Evolutionary conservation across 2,888 invertebrate genomes (phyloP).

Genomic region (Orthosia gothica): DNA sequence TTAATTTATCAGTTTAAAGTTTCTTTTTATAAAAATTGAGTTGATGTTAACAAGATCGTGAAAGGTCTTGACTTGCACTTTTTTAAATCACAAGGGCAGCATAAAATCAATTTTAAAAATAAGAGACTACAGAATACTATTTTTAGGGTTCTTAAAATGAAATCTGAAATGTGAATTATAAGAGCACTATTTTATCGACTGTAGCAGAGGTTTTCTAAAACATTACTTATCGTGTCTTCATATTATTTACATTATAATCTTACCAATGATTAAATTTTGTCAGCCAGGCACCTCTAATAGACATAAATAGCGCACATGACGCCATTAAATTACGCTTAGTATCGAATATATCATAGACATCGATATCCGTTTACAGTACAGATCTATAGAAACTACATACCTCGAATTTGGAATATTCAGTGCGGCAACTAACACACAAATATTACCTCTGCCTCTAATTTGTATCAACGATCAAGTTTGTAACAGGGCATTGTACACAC

Average conservation of each 20-base stretch:
- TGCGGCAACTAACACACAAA: conserved; percentile 23
- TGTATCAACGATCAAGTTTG: neutral
- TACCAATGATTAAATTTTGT: neutral
- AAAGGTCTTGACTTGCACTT: neutral
- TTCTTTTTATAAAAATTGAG: neutral
- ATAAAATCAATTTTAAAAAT: neutral
- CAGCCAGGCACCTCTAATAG: neutral
- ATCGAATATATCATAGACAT: conserved; percentile 6
- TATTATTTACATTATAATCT: too few species aligned
- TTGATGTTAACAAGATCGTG: neutral
- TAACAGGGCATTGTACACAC: too few species aligned
- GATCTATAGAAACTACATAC: neutral
- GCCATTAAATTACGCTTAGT: conserved; percentile 13
- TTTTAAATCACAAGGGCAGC: neutral
- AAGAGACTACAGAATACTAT: neutral
- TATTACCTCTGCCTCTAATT: conserved; percentile 24
- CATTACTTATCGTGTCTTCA: too few species aligned
- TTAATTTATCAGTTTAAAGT: conserved; percentile 13
- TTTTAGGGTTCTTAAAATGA: too few species aligned
- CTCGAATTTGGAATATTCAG: conserved; percentile 24
- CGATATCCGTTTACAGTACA: neutral
- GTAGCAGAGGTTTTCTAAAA: too few species aligned
- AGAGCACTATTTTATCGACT: too few species aligned
- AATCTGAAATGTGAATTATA: too few species aligned
- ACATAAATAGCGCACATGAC: neutral